Evolutionary conservation across 2,888 invertebrate species (phyloP).

Genomic region (Pimpla rufipes): DNA sequence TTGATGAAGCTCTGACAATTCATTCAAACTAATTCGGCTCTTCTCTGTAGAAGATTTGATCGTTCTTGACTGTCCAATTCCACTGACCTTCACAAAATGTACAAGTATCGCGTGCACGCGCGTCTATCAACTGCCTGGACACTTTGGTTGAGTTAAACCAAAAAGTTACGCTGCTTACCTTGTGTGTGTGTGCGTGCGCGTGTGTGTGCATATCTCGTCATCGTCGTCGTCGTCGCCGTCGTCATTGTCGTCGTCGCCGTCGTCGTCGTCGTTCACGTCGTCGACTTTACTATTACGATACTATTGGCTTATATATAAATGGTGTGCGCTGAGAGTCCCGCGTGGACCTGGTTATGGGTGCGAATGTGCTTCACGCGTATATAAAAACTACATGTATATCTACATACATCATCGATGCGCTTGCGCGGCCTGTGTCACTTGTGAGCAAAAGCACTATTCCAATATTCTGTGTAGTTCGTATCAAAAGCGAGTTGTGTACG

Average conservation of each 20-base stretch:
- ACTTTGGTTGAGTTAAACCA: slow-evolving; percentile 27
- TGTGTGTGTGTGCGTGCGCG: slow-evolving; percentile 17
- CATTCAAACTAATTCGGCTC: background rate
- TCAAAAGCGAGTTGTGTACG: slow-evolving; percentile 31
- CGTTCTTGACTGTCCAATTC: slow-evolving; percentile 1
- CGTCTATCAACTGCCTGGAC: slow-evolving; percentile 45
- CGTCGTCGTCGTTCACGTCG: slow-evolving; percentile 25
- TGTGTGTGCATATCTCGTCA: slow-evolving; percentile 44
- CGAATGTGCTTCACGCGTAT: slow-evolving; percentile 54
- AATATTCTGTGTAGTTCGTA: slow-evolving; percentile 47
- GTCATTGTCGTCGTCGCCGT: slow-evolving; percentile 12
- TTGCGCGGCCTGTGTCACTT: slow-evolving; percentile 77
- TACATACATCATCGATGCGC: slow-evolving; percentile 60
- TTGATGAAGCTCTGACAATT: background rate
- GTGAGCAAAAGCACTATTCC: slow-evolving; percentile 70
- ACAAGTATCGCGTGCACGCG: slow-evolving; percentile 54
- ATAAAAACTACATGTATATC: slow-evolving; percentile 28
- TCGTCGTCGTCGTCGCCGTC: slow-evolving; percentile 47
- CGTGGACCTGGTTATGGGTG: slow-evolving; percentile 40
- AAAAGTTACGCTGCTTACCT: slow-evolving; percentile 50
- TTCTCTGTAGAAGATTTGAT: background rate
- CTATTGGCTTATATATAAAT: slow-evolving; percentile 27
- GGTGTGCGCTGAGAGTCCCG: slow-evolving; percentile 25
- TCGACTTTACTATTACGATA: slow-evolving; percentile 22
- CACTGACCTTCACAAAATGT: slow-evolving; percentile 10